Evolutionary conservation across 2,888 invertebrate genomes (phyloP), one percentile per base, ranked within the genome.

Genomic region (Epinotia nisella): DNA sequence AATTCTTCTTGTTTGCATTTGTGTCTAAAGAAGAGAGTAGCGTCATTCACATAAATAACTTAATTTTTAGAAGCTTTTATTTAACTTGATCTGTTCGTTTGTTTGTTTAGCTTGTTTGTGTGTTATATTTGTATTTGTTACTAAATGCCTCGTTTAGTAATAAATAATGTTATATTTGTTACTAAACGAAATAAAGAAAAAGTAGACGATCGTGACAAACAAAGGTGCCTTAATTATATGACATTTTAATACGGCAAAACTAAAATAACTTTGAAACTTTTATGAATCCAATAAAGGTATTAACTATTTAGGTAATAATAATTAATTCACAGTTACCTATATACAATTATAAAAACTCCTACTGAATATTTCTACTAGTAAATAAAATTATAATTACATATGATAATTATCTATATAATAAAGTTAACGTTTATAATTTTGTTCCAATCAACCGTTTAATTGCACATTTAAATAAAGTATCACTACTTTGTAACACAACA

Each of bases 301-400:
- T 53, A 51, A 59, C 15, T 19, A 55, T 21, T 41, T 21, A 41
- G 21, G 45, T 9, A 21, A 41, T 41, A 11, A 55, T 41, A 60
- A 21, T 60, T 19, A 53, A 60, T 39, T 64, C 45, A 17, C 56
- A 70, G 45, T 62, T 64, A 49, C n/a, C 13, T 49, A 60, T 71
- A 29, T 67, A 72, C 71, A 68, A 68, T 62, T 39, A 67, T 45
- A 55, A 55, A 59, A 66, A 45, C 41, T 29, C 61, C 29, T 39
- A 60, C 24, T 71, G 7, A 41, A 68, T 68, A 72, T 72, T 72
- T 68, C 61, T 67, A 72, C 72, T 72, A 72, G 72, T 68, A 72
- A 72, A 67, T 67, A 13, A 67, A n/a, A 41, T 15, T n/a, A 10
- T 62, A 17, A 61, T 61, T 49, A 49, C 49, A 65, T 65, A 65